A percentile compares a stretch with the other conserved stretches of the same genome.
These are phyloP conservation scores for Eriocheir sinensis DNA, from an alignment of 1,140 invertebrate species.

Conservation along the genomic window DNA sequence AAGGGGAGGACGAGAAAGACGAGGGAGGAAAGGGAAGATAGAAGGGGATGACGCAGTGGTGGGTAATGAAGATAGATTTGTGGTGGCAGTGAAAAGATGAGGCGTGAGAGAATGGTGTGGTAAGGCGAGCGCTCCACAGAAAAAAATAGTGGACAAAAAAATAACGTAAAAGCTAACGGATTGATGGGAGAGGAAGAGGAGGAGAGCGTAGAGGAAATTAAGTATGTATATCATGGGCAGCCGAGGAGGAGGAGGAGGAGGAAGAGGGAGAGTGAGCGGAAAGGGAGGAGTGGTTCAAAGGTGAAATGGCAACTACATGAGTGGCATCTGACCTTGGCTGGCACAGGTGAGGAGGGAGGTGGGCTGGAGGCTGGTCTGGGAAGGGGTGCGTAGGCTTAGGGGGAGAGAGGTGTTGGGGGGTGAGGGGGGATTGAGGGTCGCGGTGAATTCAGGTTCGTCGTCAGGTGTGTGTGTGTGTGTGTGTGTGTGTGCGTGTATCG, in stretches of 20 bases:
- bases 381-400: background rate
- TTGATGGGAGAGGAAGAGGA: too few species aligned
- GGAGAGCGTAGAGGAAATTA: too few species aligned
- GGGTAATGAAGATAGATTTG: background rate
- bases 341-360: background rate
- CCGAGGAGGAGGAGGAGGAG: too few species aligned
- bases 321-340: background rate
- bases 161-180: too few species aligned
- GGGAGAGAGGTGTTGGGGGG: background rate
- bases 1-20: background rate
- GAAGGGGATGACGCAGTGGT: background rate
- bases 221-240: too few species aligned
- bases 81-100: background rate
- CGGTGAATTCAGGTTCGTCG: too few species aligned
- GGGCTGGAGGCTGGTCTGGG: background rate
- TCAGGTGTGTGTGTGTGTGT: background rate
- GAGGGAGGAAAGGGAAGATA: background rate
- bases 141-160: too few species aligned
- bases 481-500: too few species aligned
- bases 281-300: background rate
- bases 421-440: too few species aligned
- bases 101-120: background rate
- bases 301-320: conserved; percentile 3
- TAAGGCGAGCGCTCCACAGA: background rate
- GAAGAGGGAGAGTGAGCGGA: background rate